Percentiles rank a stretch among this genome's conserved stretches.
phyloP scores from a whole-genome alignment of 1,140 invertebrate species.

The Listronotus oregonensis region DNA sequence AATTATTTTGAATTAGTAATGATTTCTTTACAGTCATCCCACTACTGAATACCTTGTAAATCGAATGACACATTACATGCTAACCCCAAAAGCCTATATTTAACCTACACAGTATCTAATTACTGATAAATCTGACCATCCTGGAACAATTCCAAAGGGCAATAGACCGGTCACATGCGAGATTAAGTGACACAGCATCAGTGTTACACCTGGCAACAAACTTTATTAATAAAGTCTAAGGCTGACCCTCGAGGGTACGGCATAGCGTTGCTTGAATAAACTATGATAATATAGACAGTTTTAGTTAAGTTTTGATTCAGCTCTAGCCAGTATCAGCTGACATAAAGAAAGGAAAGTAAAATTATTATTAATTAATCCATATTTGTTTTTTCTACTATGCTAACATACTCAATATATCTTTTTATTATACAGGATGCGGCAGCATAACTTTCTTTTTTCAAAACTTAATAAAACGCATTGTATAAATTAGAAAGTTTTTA shows the following conservation, averaged over 20 bases:
- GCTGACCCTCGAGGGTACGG: neutral
- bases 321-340: neutral
- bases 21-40: too few relatives aligned
- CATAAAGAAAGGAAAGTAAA: too few relatives aligned
- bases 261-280: neutral
- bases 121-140: slow-evolving; percentile 9
- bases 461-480: too few relatives aligned
- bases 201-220: slow-evolving; percentile 5
- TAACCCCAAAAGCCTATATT: neutral
- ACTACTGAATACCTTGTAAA: too few relatives aligned
- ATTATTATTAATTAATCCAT: too few relatives aligned
- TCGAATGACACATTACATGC: neutral
- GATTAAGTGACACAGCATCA: slow-evolving; percentile 29
- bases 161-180: slow-evolving; percentile 22
- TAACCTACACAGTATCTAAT: slow-evolving; percentile 13
- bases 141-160: slow-evolving; percentile 12
- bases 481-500: too few relatives aligned
- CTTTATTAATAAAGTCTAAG: slow-evolving; percentile 19
- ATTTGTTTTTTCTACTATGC: too few relatives aligned
- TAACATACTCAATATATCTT: too few relatives aligned
- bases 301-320: neutral
- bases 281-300: too few relatives aligned
- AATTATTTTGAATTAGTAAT: too few relatives aligned
- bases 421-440: too few relatives aligned
- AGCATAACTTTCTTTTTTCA: too few relatives aligned